phyloP scores from a whole-genome alignment of 2,113 vertebrate genomes.

The Myotis davidii region DNA sequence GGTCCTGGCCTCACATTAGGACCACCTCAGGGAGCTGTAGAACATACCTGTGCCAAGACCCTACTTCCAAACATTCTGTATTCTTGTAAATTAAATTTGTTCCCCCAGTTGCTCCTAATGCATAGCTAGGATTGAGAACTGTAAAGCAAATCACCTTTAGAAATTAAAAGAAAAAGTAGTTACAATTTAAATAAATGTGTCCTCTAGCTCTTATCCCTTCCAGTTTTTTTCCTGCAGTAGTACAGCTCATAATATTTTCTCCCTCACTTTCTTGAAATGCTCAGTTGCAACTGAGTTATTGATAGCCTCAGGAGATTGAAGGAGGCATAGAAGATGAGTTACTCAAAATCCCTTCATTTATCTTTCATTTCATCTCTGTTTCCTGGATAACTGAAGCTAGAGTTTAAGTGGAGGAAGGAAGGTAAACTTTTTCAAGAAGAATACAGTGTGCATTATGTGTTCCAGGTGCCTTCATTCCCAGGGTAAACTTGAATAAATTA shows the following conservation, averaged over 20 bases:
- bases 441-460: not conserved
- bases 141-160: not conserved
- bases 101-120: not conserved
- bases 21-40: not conserved
- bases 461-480: not conserved
- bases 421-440: not conserved
- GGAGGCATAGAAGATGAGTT: not conserved
- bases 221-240: not conserved
- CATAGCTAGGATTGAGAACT: not conserved
- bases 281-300: not conserved
- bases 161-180: not conserved
- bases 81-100: not conserved
- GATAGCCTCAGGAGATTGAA: not conserved
- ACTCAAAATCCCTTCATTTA: not conserved
- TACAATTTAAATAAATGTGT: not conserved
- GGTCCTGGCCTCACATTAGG: not conserved
- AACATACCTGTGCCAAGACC: not conserved
- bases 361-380: not conserved
- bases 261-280: not conserved
- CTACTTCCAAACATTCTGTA: constrained; percentile 7
- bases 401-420: not conserved
- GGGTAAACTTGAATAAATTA: not conserved
- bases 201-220: not conserved
- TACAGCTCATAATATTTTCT: not conserved
- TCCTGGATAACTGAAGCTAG: not conserved